Percentiles rank a stretch among this genome's conserved stretches.
Conservation (phyloP, 2,888 invertebrate genomes). For the Dione juno region DNA sequence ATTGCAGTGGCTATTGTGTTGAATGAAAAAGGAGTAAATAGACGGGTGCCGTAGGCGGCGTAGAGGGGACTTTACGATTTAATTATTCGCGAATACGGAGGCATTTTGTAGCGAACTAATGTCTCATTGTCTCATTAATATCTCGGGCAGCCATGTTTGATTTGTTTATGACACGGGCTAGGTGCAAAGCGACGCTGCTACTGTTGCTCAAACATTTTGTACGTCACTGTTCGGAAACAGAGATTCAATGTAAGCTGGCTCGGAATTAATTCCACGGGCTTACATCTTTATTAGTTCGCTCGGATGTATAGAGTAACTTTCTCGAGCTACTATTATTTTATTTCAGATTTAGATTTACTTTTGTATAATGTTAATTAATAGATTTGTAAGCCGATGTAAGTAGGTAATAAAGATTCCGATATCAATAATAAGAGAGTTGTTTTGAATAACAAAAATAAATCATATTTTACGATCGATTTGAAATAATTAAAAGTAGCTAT, state of each 20-base stretch:
- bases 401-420: not conserved
- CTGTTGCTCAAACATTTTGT: conserved; percentile 49
- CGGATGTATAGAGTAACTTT: conserved; percentile 22
- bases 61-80: conserved; percentile 84
- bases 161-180: conserved; percentile 80
- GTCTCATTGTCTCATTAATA: conserved; percentile 84
- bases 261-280: conserved; percentile 55
- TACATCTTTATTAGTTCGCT: conserved; percentile 45
- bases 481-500: not conserved
- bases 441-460: not conserved
- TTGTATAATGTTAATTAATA: not conserved
- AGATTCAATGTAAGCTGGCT: conserved; percentile 49
- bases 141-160: conserved; percentile 82
- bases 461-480: not conserved
- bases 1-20: conserved; percentile 83
- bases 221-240: conserved; percentile 55
- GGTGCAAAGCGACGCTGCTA: conserved; percentile 63
- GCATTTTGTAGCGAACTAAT: conserved; percentile 84
- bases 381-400: not conserved
- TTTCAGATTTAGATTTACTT: conserved; percentile 9
- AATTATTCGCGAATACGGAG: conserved; percentile 84
- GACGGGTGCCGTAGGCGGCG: conserved; percentile 79
- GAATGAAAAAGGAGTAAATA: conserved; percentile 84
- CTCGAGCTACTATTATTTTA: not conserved
- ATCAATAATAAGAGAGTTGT: not conserved